Evolutionary conservation across 1,140 invertebrate species (phyloP), one percentile per base, ranked within the genome.

Genomic region (Drosophila aff.): DNA sequence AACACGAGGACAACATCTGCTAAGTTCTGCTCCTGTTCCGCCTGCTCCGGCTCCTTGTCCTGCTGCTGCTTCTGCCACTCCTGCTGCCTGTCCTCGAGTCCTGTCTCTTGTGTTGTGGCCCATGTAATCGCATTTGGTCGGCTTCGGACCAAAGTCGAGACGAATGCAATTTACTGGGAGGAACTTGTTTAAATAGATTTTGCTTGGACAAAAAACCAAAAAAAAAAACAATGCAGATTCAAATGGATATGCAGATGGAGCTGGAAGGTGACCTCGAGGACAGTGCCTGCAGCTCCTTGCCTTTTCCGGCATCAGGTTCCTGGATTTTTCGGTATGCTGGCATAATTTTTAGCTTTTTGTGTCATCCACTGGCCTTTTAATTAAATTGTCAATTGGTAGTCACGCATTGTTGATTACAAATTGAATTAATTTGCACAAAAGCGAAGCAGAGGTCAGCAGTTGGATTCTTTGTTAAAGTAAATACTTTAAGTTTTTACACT

Each of bases 51-150:
- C 3, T 60, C 13, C 61, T 55, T 43, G 26, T 55, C 26, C 23
- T 38, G 9, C 47, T 46, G 18, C 44, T 13, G 44, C 44, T 33
- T 9, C 31, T 33, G 10, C 10, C 33, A 4, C 11, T 36, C 0
- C 3, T 46, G 13, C 49, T 7, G 61, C 16, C 52, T 18, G 52
- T 43, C 38, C 62, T 15, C 26, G 18, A 59, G 62, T 61, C 63
- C 16, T 44, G 66, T 33, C 49, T 65, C 47, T 67, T 78, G 74
- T 78, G 75, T 71, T 57, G 59, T 79, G 64, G 66, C 52, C 67
- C 81, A 79, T 86, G 68, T 87, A 87, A 87, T 87, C 76, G 76
- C 83, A 87, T 87, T 89, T 78, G 69, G 82, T 72, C 59, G 49
- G 62, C 55, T 73, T 44, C 46, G 62, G 46, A 63, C 38, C 28